A percentile compares a stretch with the other conserved stretches of the same genome.
Evolutionary conservation across 1,140 invertebrate genomes (phyloP).

Genomic region (Schlechtendalia chinensis): DNA sequence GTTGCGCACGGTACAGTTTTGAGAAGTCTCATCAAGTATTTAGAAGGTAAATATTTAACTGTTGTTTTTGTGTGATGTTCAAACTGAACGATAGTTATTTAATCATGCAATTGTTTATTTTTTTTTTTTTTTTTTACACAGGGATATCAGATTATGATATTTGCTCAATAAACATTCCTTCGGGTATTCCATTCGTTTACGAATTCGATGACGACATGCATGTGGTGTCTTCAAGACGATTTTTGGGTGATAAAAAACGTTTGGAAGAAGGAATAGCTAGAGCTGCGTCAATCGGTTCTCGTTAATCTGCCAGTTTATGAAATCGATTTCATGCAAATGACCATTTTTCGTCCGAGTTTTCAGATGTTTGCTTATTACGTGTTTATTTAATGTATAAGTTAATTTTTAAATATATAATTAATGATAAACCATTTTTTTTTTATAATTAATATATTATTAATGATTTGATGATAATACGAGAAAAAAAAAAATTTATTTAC

Average conservation of each 20-base stretch:
- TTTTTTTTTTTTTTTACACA: conserved; percentile 56
- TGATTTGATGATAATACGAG: conserved; percentile 9
- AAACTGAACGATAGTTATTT: neutral
- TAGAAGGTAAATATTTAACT: conserved; percentile 59
- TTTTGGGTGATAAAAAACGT: conserved; percentile 66
- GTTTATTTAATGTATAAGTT: conserved; percentile 28
- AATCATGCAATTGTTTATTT: no score
- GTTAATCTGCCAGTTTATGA: conserved; percentile 25
- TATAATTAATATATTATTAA: conserved; percentile 23
- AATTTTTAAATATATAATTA: conserved; percentile 43
- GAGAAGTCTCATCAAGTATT: conserved; percentile 68
- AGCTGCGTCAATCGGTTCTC: conserved; percentile 50
- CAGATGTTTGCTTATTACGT: conserved; percentile 32
- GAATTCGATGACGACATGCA: conserved; percentile 63
- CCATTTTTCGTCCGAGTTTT: neutral
- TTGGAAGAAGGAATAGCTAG: conserved; percentile 65
- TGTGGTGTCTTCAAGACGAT: conserved; percentile 62
- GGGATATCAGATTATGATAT: conserved; percentile 62
- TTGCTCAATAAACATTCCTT: conserved; percentile 70
- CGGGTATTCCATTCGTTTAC: conserved; percentile 71
- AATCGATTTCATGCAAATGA: conserved; percentile 15
- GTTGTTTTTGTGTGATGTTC: neutral
- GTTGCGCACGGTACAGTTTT: conserved; percentile 72
- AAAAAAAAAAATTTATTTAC: conserved; percentile 2
- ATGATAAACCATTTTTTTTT: conserved; percentile 16